Percentiles rank a stretch among this genome's conserved stretches.
These are phyloP conservation scores for Origma solitaria DNA, from an alignment of 2,113 vertebrate species.

Conservation along the genomic window DNA sequence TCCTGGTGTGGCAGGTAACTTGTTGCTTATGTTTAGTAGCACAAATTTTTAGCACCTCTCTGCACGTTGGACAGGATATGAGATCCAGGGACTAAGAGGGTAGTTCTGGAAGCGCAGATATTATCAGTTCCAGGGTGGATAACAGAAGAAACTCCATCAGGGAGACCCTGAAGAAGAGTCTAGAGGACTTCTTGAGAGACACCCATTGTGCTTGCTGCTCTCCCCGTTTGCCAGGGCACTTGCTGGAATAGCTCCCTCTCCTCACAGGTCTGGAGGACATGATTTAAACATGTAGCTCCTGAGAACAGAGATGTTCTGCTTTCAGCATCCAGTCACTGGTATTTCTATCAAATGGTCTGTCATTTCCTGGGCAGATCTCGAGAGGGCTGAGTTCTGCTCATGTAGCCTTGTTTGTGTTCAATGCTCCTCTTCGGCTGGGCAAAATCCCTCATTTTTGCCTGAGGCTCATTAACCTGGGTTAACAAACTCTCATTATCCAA, in stretches of 20 bases:
- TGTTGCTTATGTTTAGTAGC: neutral
- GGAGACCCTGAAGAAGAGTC: neutral
- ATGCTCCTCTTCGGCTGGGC: neutral
- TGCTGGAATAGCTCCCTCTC: neutral
- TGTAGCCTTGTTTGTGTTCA: neutral
- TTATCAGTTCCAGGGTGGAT: neutral
- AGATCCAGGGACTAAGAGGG: neutral
- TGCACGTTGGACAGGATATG: neutral
- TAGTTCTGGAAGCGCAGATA: neutral
- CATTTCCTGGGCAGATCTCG: neutral
- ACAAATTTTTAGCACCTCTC: neutral
- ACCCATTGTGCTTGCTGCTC: neutral
- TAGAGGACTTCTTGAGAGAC: neutral
- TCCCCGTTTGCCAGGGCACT: neutral
- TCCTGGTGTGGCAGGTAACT: neutral
- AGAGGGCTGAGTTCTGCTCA: neutral
- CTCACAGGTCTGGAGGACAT: neutral
- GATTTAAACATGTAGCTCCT: neutral
- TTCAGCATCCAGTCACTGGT: neutral
- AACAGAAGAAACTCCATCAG: neutral
- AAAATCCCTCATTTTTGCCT: slow-evolving; percentile 19
- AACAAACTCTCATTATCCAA: slow-evolving; percentile 59
- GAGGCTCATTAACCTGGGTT: slow-evolving; percentile 55
- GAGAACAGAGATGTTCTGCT: slow-evolving; percentile 10
- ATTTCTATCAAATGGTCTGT: neutral